These are phyloP conservation scores for Labeo catla DNA, from an alignment of 2,113 vertebrate species.

Conservation along the genomic window DNA sequence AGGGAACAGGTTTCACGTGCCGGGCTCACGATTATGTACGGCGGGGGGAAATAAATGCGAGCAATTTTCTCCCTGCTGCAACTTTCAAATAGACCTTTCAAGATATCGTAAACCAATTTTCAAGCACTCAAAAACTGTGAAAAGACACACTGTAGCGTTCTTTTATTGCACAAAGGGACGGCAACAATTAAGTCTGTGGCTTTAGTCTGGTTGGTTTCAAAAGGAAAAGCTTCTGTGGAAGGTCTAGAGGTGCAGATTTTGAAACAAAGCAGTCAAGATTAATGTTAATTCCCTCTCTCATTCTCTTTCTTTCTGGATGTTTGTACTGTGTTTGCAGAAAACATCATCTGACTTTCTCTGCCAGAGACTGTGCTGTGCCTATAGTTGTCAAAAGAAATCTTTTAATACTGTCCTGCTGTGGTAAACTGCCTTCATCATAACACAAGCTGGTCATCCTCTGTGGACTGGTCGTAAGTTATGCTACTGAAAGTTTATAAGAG, in stretches of 20 bases:
- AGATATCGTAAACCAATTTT: slow-evolving; percentile 33
- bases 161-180: neutral
- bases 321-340: neutral
- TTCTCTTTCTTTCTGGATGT: slow-evolving; percentile 2
- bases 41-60: neutral
- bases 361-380: neutral
- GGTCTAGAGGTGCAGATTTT: neutral
- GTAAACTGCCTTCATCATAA: slow-evolving; percentile 85
- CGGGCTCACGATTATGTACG: neutral
- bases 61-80: slow-evolving; percentile 31
- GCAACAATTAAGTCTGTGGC: slow-evolving; percentile 21
- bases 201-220: neutral
- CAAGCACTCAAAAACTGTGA: slow-evolving; percentile 20
- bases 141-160: neutral
- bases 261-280: neutral
- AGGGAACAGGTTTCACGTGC: neutral
- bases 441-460: slow-evolving; percentile 12
- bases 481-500: slow-evolving; percentile 82
- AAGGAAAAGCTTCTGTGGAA: neutral
- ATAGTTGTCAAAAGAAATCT: neutral
- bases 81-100: slow-evolving; percentile 36
- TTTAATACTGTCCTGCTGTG: slow-evolving; percentile 62
- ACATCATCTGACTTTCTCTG: neutral
- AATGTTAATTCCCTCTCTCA: neutral
- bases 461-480: slow-evolving; percentile 74